phyloP scores from a whole-genome alignment of 1,140 invertebrate species.

The Leptinotarsa lineolata region DNA sequence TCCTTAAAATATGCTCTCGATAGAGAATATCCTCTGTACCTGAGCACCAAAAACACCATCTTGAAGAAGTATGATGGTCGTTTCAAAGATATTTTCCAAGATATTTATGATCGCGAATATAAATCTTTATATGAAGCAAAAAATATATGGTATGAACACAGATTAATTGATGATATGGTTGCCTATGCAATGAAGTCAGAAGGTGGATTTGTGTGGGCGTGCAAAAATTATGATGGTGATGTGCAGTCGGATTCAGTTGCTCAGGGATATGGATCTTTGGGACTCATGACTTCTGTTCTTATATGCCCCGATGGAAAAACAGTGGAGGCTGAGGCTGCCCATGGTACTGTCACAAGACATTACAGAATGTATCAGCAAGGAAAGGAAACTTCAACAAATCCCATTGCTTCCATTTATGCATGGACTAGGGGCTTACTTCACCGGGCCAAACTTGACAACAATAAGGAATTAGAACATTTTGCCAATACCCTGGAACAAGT shows the following conservation, averaged over 20 bases:
- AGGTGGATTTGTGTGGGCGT: conserved; percentile 98
- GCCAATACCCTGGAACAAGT: conserved; percentile 84
- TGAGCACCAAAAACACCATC: conserved; percentile 99
- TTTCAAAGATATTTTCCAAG: conserved; percentile 99
- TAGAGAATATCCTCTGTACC: conserved; percentile 86
- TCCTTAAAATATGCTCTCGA: conserved; percentile 90
- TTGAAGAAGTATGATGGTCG: conserved; percentile 97
- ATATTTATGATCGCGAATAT: conserved; percentile 93
- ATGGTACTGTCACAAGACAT: conserved; percentile 96
- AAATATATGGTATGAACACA: conserved; percentile 95
- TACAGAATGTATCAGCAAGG: conserved; percentile 93
- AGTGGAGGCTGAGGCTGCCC: conserved; percentile 96
- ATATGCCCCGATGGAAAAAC: conserved; percentile 96
- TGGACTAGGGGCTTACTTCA: conserved; percentile 88
- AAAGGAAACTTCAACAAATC: conserved; percentile 97
- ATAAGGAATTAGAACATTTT: conserved; percentile 75
- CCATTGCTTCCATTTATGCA: conserved; percentile 98
- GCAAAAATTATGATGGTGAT: conserved; percentile 99
- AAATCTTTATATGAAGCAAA: conserved; percentile 82
- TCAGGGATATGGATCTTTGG: conserved; percentile 91
- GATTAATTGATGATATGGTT: conserved; percentile 99
- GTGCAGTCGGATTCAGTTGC: conserved; percentile 98
- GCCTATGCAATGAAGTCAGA: conserved; percentile 97
- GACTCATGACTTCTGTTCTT: conserved; percentile 95
- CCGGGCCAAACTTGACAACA: conserved; percentile 89